Base-by-base conservation (phyloP, 2,113 vertebrate species). In the Chloropsis cyanopogon region DNA sequence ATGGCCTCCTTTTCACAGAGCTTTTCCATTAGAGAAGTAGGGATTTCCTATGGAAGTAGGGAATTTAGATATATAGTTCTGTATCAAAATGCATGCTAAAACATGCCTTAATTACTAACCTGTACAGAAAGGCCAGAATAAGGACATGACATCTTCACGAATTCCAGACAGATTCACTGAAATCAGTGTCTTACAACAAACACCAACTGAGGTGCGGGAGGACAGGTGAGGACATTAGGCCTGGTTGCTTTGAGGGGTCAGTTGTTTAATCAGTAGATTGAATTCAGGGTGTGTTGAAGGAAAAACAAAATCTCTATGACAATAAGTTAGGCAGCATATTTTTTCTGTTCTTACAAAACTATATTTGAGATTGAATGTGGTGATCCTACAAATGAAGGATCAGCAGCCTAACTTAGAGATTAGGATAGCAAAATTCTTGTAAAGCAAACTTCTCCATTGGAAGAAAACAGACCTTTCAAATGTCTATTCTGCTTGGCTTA, bases 101-200 rank as follows among this genome's bases (percentile, higher is more conserved):
- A 73, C 46, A 73, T 76, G 46, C 22, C 60, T 95, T 83, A 96
- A 88, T 94, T 93, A 93, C 64, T 89, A 81, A 83, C 61, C 69
- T 31, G 79, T 17, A 92, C 14, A 12, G 73, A 71, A 86, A 91
- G 19, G 56, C 41, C 64, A 89, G 91, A 76, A 83, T 77, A 69
- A 90, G 60, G 33, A 73, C 37, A 42, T 21, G 14, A 61, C 21
- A 72, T 26, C 26, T 46, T 39, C 39, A 35, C 1, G 2, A 84
- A 82, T 54, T 53, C 29, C 82, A 69, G 39, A 63, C 0, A 75
- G 71, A 75, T 64, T 75, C 25, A 65, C 23, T 77, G 60, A 57
- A 79, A 85, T 49, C 14, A 33, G 31, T 59, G 42, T 82, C 49
- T 89, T 68, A 75, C 3, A 80, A 79, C 54, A 86, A 83, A 80